phyloP scores from a whole-genome alignment of 2,797 vertebrate genomes.

The Coilia nasus region DNA sequence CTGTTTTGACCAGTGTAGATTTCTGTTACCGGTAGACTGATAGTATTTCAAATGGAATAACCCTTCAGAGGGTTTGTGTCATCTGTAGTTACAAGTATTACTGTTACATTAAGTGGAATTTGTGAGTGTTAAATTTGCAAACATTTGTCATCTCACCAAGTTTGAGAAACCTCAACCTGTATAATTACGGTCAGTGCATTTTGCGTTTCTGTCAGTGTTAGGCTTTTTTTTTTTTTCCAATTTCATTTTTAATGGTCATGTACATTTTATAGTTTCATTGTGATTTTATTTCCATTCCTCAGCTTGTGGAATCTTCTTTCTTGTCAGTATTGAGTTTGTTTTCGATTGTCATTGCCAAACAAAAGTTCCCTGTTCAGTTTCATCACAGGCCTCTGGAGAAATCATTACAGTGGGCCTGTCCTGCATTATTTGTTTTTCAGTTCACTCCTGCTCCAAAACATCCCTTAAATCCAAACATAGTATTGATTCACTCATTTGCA shows the following conservation, averaged over 20 bases:
- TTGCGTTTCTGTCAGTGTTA: background rate
- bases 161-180: background rate
- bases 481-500: background rate
- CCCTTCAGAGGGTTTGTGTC: background rate
- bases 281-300: background rate
- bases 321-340: background rate
- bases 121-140: background rate
- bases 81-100: background rate
- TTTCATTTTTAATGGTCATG: background rate
- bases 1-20: background rate
- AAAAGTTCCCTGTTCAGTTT: background rate
- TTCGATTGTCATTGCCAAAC: background rate
- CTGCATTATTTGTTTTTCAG: background rate
- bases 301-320: background rate
- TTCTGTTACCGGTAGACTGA: background rate
- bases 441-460: background rate
- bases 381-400: background rate
- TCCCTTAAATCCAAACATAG: background rate
- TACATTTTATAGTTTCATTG: constrained; percentile 2
- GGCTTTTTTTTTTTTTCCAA: background rate
- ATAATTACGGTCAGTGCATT: background rate
- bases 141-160: background rate
- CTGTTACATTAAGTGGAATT: background rate
- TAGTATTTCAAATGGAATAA: background rate
- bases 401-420: background rate